Evolutionary conservation across 2,113 vertebrate species (phyloP), one percentile per base, ranked within the genome.

Genomic region (Perca fluviatilis): DNA sequence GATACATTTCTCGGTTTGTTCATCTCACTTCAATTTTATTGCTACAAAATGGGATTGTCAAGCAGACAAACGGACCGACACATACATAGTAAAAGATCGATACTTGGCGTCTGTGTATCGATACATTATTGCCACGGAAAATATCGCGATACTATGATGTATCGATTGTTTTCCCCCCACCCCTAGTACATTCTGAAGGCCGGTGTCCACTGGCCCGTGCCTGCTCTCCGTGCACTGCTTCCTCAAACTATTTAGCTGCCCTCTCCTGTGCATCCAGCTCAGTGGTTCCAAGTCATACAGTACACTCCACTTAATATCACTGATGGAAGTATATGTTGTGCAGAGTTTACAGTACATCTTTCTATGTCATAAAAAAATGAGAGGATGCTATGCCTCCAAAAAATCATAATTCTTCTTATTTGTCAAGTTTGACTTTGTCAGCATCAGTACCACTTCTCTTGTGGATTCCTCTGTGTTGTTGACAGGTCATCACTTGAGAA

Each of bases 221-320:
- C 57, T 47, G 36, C 25, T 75, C 25, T 40, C n/a, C 47, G 1
- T 84, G 70, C 19, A 4, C 21, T 74, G 62, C 81, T 79, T 64
- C 72, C n/a, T 76, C 86, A 3, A 18, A 82, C 84, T 73, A 88
- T 62, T 62, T 57, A 49, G 5, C 46, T 67, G 7, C 21, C 23
- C 40, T 36, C 23, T 69, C 33, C 30, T 30, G 6, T 82, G 30
- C 53, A 25, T 62, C 21, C 30, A 58, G 57, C 75, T 40, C 56
- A 19, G 25, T 64, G 33, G 5, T 4, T 80, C 15, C 10, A 25
- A 58, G 46, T 18, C n/a, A 51, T 49, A 25, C 57, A 64, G 50
- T 23, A 25, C 16, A 30, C n/a, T 46, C 21, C 23, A 16, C 5
- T 6, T 33, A 47, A 13, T 9, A 36, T 50, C 51, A 33, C 18